Evolutionary conservation across 2,797 vertebrate genomes (phyloP), one percentile per base, ranked within the genome.

Genomic region (Sparidentex hasta): DNA sequence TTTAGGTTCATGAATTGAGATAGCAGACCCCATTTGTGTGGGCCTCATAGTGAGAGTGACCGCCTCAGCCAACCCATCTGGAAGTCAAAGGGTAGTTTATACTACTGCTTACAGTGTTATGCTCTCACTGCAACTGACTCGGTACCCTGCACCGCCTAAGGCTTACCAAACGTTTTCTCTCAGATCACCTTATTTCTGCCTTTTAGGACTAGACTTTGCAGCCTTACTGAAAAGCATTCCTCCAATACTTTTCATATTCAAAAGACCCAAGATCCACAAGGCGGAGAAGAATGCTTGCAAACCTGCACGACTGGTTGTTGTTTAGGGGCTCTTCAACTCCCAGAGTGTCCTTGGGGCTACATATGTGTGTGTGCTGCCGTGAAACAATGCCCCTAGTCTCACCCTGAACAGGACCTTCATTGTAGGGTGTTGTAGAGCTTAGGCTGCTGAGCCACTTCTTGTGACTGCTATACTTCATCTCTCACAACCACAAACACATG

Each of bases 381-480:
- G 78, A 91, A 94, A 95, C 93, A 95, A 94, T 95, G 91, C 84
- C 84, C 78, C 92, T 84, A 94, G 91, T 95, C 91, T 94, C 76
- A 92, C 86, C 80, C 83, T 25, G 80, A 95, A 96, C 94, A 96
- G 94, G 91, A 90, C 90, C 56, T 83, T 74, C 94, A 94, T 95
- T 95, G 95, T 95, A 66, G 85, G 77, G 83, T 80, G 83, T 68
- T 84, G 84, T 78, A 78, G 93, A 88, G 93, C 89, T 93, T 88
- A 92, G 91, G 81, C 90, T 90, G 92, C 91, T 95, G 91, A 95
- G 93, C 93, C 90, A 89, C 86, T 90, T 88, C 94, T 93, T 95
- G 93, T 95, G 95, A 95, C 94, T 93, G 90, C 91, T 82, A 73
- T 88, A 94, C 92, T 95, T 93, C 89, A 94, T 93, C 85, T 89